Evolutionary conservation across 2,797 vertebrate species (phyloP).

Genomic region (Austrolebias charrua): DNA sequence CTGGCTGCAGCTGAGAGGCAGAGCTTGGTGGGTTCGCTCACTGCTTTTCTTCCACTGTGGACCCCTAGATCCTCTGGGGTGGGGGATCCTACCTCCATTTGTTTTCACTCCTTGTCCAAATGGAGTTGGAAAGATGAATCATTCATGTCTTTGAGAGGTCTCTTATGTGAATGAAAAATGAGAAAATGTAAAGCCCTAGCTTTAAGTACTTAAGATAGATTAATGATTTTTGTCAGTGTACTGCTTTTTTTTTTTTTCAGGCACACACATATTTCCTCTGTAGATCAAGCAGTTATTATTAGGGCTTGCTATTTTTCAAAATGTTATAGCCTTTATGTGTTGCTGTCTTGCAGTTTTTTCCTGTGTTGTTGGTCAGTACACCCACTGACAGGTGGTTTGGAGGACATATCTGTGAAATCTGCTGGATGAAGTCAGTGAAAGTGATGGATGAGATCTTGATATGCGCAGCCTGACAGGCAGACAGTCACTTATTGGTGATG

Average conservation of each 20-base stretch:
- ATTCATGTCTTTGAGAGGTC: constrained; percentile 60
- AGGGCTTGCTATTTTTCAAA: not conserved
- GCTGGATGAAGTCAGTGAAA: constrained; percentile 42
- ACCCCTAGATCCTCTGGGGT: constrained; percentile 43
- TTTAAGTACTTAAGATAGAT: constrained; percentile 41
- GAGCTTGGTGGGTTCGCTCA: constrained; percentile 51
- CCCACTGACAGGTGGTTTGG: constrained; percentile 24
- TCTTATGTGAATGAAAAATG: constrained; percentile 61
- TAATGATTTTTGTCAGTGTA: constrained; percentile 29
- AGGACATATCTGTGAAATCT: constrained; percentile 32
- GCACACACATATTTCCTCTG: constrained; percentile 16
- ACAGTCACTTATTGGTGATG: constrained; percentile 57
- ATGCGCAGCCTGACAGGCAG: constrained; percentile 39
- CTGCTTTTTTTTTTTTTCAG: constrained; percentile 8
- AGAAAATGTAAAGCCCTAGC: constrained; percentile 37
- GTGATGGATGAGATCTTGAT: constrained; percentile 67
- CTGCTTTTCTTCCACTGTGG: constrained; percentile 57
- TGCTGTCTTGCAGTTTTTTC: constrained; percentile 12
- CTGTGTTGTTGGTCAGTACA: constrained; percentile 23
- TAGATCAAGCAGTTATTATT: not conserved
- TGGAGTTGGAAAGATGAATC: constrained; percentile 64
- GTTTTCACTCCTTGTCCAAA: constrained; percentile 70
- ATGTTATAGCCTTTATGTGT: not conserved
- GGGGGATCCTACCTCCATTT: constrained; percentile 54
- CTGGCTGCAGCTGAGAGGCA: constrained; percentile 55